Percentiles rank a stretch among this genome's conserved stretches.
Evolutionary conservation across 2,113 vertebrate genomes (phyloP).

Genomic region (Fulica atra): DNA sequence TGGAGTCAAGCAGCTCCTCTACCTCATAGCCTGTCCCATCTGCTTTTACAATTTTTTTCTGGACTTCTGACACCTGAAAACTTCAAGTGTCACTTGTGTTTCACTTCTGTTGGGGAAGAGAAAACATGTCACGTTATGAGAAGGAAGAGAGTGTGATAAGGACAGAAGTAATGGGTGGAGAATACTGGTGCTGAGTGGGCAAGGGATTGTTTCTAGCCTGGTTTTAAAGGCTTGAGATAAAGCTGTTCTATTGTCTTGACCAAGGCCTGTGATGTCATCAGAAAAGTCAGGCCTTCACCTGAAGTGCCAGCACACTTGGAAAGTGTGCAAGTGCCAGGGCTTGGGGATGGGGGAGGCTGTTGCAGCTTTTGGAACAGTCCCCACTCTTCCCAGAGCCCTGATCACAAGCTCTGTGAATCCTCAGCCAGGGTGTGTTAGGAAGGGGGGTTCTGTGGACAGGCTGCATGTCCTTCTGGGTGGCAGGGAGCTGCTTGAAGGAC

Average conservation of each 20-base stretch:
- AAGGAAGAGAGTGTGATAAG: not conserved
- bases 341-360: not conserved
- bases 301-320: not conserved
- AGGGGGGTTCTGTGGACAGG: not conserved
- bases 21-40: accelerated
- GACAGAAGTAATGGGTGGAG: not conserved
- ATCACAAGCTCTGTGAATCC: accelerated
- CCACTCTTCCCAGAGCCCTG: accelerated
- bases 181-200: not conserved
- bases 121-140: accelerated
- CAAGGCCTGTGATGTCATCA: not conserved
- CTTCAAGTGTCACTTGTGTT: not conserved
- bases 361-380: not conserved
- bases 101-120: not conserved
- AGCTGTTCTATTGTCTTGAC: not conserved
- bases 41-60: not conserved
- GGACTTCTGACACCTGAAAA: not conserved
- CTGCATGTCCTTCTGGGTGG: no score
- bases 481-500: not conserved
- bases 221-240: not conserved
- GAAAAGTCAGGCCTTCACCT: not conserved
- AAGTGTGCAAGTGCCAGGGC: accelerated
- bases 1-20: not conserved
- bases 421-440: accelerated
- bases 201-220: not conserved